Base-by-base conservation (phyloP, 2,888 invertebrate species). In the Polyommatus icarus region DNA sequence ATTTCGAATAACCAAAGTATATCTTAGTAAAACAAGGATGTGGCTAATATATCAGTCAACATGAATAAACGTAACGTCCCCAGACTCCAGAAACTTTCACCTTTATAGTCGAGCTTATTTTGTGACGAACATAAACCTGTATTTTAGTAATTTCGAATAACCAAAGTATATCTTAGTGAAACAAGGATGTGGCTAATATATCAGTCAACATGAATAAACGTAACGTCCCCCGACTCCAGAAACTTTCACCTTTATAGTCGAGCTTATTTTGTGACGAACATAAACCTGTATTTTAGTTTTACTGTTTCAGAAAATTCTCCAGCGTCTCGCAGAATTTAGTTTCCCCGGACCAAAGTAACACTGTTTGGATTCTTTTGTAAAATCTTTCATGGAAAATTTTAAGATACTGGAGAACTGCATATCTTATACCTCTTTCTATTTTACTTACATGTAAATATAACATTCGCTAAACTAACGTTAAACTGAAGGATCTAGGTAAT, bases 201-300 rank as follows among this genome's bases (percentile, higher is more conserved):
- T 50, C 46, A 73, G 73, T 73, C 50, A 24, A 73, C 46, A 50
- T 12, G 50, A 73, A 50, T 46, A 73, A 73, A 73, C 73, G 29
- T 50, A 29, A 73, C 46, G 24, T 46, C 73, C 46, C 50, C 50
- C 24, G 73, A 24, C 12, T 50, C 24, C 20, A 24, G 40, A 46
- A 73, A 73, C 73, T 73, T 73, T 73, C 73, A 73, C 50, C 75
- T 75, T 75, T 75, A 75, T 75, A 75, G 54, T 54, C 50, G 54
- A 50, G 75, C 75, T 75, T 75, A 75, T 75, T 75, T 75, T 75
- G 50, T 75, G 75, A 50, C 46, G 75, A 75, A 75, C 75, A 29
- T 75, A 75, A 75, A 75, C 50, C 75, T 50, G 75, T 75, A 75
- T 46, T 75, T 75, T 75, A 75, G 75, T 75, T 75, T 75, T 46